Percentiles rank a stretch among this genome's conserved stretches.
phyloP scores from a whole-genome alignment of 1,140 invertebrate species.

The Penaeus chinensis region DNA sequence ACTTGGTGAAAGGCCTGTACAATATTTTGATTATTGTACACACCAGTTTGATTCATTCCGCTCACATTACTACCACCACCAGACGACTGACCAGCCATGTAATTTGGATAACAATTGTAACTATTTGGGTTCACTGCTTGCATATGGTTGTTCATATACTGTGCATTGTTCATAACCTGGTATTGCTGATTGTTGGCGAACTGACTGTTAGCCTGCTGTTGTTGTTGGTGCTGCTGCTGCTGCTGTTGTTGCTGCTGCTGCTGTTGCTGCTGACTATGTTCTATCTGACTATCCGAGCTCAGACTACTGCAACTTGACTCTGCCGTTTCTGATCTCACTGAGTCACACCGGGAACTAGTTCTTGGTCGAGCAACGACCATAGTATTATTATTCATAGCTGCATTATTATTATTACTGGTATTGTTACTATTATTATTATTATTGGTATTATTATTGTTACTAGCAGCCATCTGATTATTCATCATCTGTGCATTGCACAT shows the following conservation, averaged over 20 bases:
- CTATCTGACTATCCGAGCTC: conserved; percentile 54
- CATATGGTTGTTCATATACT: conserved; percentile 50
- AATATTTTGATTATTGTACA: conserved; percentile 58
- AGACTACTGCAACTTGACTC: conserved; percentile 58
- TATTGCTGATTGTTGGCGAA: conserved; percentile 41
- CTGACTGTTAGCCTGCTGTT: conserved; percentile 28
- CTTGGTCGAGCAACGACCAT: conserved; percentile 57
- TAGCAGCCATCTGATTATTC: conserved; percentile 52
- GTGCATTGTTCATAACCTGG: conserved; percentile 52
- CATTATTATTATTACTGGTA: conserved; percentile 26
- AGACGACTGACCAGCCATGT: conserved; percentile 48
- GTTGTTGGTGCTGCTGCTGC: conserved; percentile 39
- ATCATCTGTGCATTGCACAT: conserved; percentile 42
- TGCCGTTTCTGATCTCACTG: conserved; percentile 53
- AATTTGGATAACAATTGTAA: conserved; percentile 52
- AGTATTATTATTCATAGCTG: conserved; percentile 35
- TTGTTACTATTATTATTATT: conserved; percentile 19
- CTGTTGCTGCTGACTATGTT: conserved; percentile 45
- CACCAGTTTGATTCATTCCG: conserved; percentile 47
- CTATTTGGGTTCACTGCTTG: conserved; percentile 40
- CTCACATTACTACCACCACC: conserved; percentile 44
- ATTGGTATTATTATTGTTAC: conserved; percentile 36
- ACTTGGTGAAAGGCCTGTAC: conserved; percentile 56
- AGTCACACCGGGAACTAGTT: conserved; percentile 57
- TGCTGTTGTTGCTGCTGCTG: conserved; percentile 7